Base-by-base conservation (phyloP, 2,113 vertebrate species). In the Dolichotis patagonum region DNA sequence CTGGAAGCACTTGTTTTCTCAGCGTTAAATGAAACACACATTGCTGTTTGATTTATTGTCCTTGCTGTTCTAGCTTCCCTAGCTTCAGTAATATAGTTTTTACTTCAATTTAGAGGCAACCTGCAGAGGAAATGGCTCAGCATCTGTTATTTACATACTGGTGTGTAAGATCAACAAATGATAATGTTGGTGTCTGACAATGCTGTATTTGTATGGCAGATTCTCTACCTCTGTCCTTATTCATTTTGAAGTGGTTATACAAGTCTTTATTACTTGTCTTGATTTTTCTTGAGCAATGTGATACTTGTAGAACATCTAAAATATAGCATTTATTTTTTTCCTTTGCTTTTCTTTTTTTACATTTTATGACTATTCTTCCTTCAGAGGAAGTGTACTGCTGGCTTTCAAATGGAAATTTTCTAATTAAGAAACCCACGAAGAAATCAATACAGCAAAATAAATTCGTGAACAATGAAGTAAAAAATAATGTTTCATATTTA, bases 201-300 rank as follows among this genome's bases (percentile, higher is more conserved):
- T 10, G 43, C 16, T 5, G 20, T 46, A 1, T 71, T 60, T 80
- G 13, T 46, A 38, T 7, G 38, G 11, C 3, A 46, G n/a, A 35
- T 24, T 26, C 35, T 54, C 14, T 43, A n/a, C 41, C 26, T 30
- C 56, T 65, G 69, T n/a, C 54, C 62, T 77, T 46, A 41, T 75
- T 77, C 12, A 65, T 95, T 95, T 85, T 95, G 54, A 97, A 88
- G 82, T 46, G 24, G 17, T 67, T 93, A 52, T 67, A 56, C 6
- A 86, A 49, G 73, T 52, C 8, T 93, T 80, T 46, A 14, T 92
- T 41, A 73, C 14, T 35, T 78, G 30, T 69, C 38, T 77, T 85
- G 41, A 91, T 95, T 86, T 94, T 96, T 91, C 41, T 84, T 95
- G 69, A 91, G 35, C 52, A 97, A 85, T 32, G 10, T 81, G 58